phyloP scores from a whole-genome alignment of 2,113 vertebrate genomes.

The Aramus guarauna region DNA sequence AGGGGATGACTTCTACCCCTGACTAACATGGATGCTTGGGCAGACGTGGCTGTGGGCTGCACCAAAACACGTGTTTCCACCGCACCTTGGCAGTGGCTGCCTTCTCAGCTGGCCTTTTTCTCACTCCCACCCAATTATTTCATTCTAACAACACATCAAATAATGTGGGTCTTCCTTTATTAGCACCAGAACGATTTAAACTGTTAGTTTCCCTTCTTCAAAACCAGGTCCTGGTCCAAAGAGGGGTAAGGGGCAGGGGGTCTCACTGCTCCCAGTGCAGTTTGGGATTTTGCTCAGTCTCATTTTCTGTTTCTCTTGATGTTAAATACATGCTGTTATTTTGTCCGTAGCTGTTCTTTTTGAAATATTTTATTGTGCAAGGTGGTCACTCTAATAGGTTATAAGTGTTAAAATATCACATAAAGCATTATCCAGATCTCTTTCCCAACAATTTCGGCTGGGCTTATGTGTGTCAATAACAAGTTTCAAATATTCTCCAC shows the following conservation, averaged over 20 bases:
- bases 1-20: background rate
- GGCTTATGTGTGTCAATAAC: accelerated
- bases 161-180: background rate
- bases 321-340: background rate
- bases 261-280: background rate
- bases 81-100: background rate
- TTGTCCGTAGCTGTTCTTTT: background rate
- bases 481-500: background rate
- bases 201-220: background rate
- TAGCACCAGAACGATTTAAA: background rate
- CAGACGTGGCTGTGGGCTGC: background rate
- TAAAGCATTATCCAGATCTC: background rate
- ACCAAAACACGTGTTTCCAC: background rate
- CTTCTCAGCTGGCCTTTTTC: background rate
- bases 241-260: accelerated
- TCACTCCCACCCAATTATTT: background rate
- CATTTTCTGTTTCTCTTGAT: background rate
- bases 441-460: background rate
- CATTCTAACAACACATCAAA: background rate
- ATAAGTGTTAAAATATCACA: background rate
- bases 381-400: background rate
- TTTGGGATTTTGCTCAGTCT: background rate
- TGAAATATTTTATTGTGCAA: background rate
- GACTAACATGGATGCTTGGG: background rate
- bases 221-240: background rate